Conservation (phyloP, 2,113 vertebrate genomes). For the Sisor rabdophorus region DNA sequence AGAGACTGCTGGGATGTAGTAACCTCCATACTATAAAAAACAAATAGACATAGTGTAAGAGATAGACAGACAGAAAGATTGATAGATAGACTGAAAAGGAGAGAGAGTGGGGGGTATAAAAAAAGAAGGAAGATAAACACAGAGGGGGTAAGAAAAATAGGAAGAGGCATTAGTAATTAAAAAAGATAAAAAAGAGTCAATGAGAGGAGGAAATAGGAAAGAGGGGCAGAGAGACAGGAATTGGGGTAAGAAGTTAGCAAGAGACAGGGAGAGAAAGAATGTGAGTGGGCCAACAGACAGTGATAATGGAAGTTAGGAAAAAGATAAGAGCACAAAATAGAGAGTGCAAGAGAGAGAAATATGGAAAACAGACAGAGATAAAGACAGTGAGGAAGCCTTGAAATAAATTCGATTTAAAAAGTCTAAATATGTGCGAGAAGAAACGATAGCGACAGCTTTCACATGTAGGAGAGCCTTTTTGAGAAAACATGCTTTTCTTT, state of each 20-base stretch:
- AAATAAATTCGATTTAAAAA: no score
- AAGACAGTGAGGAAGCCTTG: constrained; percentile 35
- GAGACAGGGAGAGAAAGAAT: not conserved
- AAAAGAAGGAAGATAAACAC: no score
- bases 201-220: no score
- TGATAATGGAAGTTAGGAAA: no score
- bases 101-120: no score
- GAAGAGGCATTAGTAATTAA: no score
- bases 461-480: constrained; percentile 40
- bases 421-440: no score
- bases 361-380: no score
- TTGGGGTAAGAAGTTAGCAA: not conserved
- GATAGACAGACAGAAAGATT: constrained; percentile 29
- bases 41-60: constrained; percentile 58
- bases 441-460: constrained; percentile 49
- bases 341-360: no score
- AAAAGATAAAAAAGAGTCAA: no score
- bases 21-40: constrained; percentile 64
- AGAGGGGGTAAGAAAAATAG: no score
- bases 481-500: constrained; percentile 18
- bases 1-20: constrained; percentile 58
- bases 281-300: not conserved
- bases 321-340: no score
- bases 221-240: not conserved
- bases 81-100: not conserved